Base-by-base conservation (phyloP, 2,797 vertebrate genomes). In the Peromyscus aztecus region DNA sequence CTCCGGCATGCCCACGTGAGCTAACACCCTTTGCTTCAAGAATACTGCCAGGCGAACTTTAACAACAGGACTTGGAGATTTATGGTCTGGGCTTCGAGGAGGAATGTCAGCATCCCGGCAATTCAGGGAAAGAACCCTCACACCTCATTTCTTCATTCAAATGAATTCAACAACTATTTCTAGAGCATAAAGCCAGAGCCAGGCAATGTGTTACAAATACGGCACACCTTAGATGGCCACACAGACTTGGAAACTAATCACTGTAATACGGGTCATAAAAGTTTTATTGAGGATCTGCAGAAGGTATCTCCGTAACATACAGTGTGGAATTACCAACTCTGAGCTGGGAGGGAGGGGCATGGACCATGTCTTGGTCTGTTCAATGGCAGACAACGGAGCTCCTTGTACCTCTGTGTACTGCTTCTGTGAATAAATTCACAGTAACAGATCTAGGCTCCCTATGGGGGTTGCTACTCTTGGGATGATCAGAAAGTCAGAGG, bases 61-160 rank as follows among this genome's bases (percentile, higher is more conserved):
- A 92, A 96, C 67, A 80, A 93, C 71, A 76, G 61, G 55, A 69
- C 57, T 87, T 67, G 17, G 85, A 95, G 95, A 98, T 97, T 97
- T 98, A 97, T 16, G 52, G 89, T 80, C 94, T 89, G 94, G 69
- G 87, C 89, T 69, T 77, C 8, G 7, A 97, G 87, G 91, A 84
- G 65, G 95, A 96, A 93, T 10, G 14, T 96, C 76, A 78, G 95
- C 86, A 57, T 76, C 23, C 63, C 37, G 83, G 90, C 67, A 77
- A 43, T 93, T 96, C 93, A 81, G 94, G 91, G 57, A 97, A 94
- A 94, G 96, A 90, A 93, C 91, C 85, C 93, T 97, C 95, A 92
- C 94, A 97, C 97, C 96, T 97, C 97, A 97, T 98, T 98, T 96
- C 96, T 97, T 96, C 94, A 97, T 97, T 96, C 95, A 95, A 77